Evolutionary conservation across 2,113 vertebrate genomes (phyloP).

Genomic region (Mus spicilegus): DNA sequence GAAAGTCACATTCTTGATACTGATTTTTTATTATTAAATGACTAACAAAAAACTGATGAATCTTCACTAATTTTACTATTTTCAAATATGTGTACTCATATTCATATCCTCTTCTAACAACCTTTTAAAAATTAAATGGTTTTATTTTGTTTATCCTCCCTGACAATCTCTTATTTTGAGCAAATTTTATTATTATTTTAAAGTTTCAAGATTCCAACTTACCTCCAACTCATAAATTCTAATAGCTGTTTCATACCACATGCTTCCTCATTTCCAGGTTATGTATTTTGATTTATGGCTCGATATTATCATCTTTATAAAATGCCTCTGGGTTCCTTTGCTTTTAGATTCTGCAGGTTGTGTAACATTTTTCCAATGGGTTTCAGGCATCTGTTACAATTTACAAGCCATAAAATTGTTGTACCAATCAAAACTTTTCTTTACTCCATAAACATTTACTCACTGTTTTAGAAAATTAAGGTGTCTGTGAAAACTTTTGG

Average conservation of each 20-base stretch:
- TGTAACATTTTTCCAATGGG: background rate
- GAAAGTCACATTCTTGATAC: constrained; percentile 31
- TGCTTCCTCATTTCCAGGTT: constrained; percentile 3
- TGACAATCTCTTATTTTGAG: background rate
- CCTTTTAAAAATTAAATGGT: background rate
- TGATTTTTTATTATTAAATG: background rate
- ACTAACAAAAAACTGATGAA: background rate
- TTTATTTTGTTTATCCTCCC: background rate
- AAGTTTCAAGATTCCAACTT: background rate
- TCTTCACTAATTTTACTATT: constrained; percentile 2
- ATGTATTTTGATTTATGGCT: constrained; percentile 19
- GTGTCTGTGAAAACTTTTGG: background rate
- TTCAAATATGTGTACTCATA: background rate
- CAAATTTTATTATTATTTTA: constrained; percentile 22
- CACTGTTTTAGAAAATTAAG: constrained; percentile 33
- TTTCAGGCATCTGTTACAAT: background rate
- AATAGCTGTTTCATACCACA: constrained; percentile 21
- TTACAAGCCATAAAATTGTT: background rate
- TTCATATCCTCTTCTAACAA: background rate
- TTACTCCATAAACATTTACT: background rate
- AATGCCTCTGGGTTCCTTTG: background rate
- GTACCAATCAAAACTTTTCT: background rate
- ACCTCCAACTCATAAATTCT: background rate
- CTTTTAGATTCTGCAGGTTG: background rate
- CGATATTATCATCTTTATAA: constrained; percentile 43